Conservation (phyloP, 2,797 vertebrate genomes). For the Lutjanus campechanus region DNA sequence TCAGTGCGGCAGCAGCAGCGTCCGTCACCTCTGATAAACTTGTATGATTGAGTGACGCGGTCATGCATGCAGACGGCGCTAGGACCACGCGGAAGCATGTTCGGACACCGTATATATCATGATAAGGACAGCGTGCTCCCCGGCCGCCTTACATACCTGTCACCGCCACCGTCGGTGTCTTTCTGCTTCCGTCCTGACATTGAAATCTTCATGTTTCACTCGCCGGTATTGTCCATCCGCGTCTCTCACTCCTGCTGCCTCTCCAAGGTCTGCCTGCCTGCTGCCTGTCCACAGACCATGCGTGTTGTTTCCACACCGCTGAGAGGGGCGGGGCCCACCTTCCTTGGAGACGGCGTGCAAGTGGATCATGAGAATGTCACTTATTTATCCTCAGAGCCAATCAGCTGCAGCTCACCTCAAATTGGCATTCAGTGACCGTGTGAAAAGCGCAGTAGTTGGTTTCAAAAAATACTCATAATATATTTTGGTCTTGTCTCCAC, state of each 20-base stretch:
- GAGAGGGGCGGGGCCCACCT: conserved; percentile 70
- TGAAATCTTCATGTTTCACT: conserved; percentile 42
- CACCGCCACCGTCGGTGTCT: background rate
- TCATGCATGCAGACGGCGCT: conserved; percentile 48
- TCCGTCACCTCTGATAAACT: conserved; percentile 70
- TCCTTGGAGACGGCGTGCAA: conserved; percentile 74
- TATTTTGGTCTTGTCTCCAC: too few relatives aligned
- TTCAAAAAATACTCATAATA: too few relatives aligned
- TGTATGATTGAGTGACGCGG: conserved; percentile 71
- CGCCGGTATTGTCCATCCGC: conserved; percentile 9
- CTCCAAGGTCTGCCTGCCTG: conserved; percentile 51
- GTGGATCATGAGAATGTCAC: conserved; percentile 64
- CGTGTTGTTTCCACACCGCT: conserved; percentile 74
- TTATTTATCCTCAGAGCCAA: conserved; percentile 65
- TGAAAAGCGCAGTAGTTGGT: background rate
- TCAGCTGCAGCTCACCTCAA: conserved; percentile 47
- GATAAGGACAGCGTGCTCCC: background rate
- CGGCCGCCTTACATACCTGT: conserved; percentile 49
- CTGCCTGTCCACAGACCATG: conserved; percentile 65
- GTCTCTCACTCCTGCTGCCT: conserved; percentile 25
- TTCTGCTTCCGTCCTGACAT: conserved; percentile 11
- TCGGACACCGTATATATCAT: conserved; percentile 41
- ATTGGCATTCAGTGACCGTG: background rate
- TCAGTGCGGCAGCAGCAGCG: conserved; percentile 45
- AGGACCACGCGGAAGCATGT: conserved; percentile 67